Base-by-base conservation (phyloP, 2,888 invertebrate species). In the Norana najaformis region DNA sequence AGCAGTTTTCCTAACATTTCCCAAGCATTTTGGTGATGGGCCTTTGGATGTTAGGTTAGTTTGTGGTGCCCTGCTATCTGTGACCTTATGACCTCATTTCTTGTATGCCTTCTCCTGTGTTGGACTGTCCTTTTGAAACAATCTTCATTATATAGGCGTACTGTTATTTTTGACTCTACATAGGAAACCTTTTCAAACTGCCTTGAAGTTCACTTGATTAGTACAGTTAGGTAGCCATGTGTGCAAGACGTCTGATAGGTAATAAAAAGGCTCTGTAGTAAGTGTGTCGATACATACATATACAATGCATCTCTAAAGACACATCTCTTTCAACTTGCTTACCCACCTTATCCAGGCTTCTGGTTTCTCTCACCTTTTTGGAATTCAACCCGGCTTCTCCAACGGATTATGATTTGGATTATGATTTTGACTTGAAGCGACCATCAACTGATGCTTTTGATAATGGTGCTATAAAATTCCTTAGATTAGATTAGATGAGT, bases 61-160 rank as follows among this genome's bases (percentile, higher is more conserved):
- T 30, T n/a, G 69, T 69, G n/a, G 16, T n/a, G 11, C n/a, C 2
- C n/a, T n/a, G 69, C 11, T 69, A n/a, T 69, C 69, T 30, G 69
- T 69, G 69, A 69, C 30, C 69, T 13, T n/a, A 16, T n/a, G 11
- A n/a, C 13, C n/a, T 8, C 8, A n/a, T 69, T 69, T 69, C 69
- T 69, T 69, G 30, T n/a, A n/a, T 69, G 69, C n/a, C 69, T n/a
- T 69, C 69, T 69, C n/a, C 69, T n/a, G n/a, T 69, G n/a, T 69
- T 69, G 30, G 69, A 69, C 8, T 13, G 4, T 69, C 8, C 13
- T 0, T 1, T 69, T 69, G 69, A n/a, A 69, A 69, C 30, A 30
- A 11, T 69, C n/a, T n/a, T 69, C 1, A 11, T 30, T 69, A 6
- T 69, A 11, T 69, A n/a, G 8, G 11, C 30, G 11, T n/a, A 69